These are phyloP conservation scores for Condylostylus longicornis DNA, from an alignment of 1,140 invertebrate genomes.

Conservation along the genomic window DNA sequence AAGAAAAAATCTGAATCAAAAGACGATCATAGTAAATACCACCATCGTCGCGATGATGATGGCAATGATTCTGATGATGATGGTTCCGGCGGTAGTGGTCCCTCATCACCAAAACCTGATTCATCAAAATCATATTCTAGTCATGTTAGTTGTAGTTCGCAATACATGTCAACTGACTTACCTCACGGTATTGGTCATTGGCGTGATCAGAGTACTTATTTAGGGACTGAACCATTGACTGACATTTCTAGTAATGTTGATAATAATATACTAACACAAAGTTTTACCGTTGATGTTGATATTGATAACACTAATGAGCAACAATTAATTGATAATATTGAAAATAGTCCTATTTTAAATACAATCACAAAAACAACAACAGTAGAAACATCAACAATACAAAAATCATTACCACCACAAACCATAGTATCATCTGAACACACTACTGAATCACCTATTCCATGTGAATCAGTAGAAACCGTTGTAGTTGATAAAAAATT, in stretches of 20 bases:
- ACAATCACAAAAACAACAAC: conserved; percentile 10
- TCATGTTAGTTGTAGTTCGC: conserved; percentile 37
- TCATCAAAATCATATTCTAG: conserved; percentile 25
- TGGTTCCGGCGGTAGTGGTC: conserved; percentile 41
- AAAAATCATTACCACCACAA: conserved; percentile 9
- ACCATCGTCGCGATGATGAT: conserved; percentile 35
- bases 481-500: neutral
- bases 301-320: too few relatives aligned
- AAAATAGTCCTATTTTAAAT: too few relatives aligned
- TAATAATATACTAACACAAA: too few relatives aligned
- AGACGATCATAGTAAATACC: too few relatives aligned
- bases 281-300: too few relatives aligned
- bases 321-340: too few relatives aligned
- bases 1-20: conserved; percentile 26
- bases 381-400: conserved; percentile 3
- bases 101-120: conserved; percentile 33
- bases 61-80: conserved; percentile 44
- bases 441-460: neutral
- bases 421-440: neutral
- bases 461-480: neutral
- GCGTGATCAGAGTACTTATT: conserved; percentile 68
- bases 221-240: conserved; percentile 37
- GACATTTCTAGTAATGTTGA: too few relatives aligned
- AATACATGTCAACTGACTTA: conserved; percentile 53
- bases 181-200: conserved; percentile 65